These are phyloP conservation scores for Virgularia gustaviana DNA, from an alignment of 92 coral and sea anemone genomes.

Conservation along the genomic window DNA sequence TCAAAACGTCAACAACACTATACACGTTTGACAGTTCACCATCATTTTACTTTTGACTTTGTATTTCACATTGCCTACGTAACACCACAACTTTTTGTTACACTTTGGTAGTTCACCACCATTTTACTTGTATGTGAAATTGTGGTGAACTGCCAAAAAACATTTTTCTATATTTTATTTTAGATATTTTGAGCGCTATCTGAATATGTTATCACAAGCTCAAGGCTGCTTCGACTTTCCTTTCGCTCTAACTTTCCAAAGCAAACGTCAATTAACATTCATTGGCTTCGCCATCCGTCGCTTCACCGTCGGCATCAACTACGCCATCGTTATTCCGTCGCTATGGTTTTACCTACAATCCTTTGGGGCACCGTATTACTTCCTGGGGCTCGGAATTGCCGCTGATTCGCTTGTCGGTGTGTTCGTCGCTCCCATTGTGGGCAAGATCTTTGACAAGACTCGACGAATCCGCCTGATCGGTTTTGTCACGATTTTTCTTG, in stretches of 20 bases:
- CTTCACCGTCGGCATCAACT: constrained; percentile 29
- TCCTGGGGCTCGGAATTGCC: constrained; percentile 21
- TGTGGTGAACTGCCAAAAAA: no score
- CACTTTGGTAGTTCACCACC: no score
- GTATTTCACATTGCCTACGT: no score
- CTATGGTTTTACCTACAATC: constrained; percentile 36
- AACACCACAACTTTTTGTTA: no score
- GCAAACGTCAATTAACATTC: constrained; percentile 30
- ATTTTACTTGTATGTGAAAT: no score
- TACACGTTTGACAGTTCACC: no score
- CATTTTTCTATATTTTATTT: background rate
- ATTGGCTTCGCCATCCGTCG: constrained; percentile 39
- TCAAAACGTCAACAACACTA: no score
- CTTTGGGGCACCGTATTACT: constrained; percentile 30
- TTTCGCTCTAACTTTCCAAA: constrained; percentile 23
- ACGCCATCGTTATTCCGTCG: constrained; percentile 38
- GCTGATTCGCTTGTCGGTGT: constrained; percentile 35
- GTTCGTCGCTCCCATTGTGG: constrained; percentile 24
- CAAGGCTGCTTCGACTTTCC: constrained; percentile 43
- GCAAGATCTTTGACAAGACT: constrained; percentile 28
- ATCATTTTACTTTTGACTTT: no score
- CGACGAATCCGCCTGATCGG: constrained; percentile 25
- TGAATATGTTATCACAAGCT: constrained; percentile 23
- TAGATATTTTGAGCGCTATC: background rate
- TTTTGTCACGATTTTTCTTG: background rate